These are phyloP conservation scores for Daphoenositta chrysoptera DNA, from an alignment of 2,113 vertebrate species.

Conservation along the genomic window DNA sequence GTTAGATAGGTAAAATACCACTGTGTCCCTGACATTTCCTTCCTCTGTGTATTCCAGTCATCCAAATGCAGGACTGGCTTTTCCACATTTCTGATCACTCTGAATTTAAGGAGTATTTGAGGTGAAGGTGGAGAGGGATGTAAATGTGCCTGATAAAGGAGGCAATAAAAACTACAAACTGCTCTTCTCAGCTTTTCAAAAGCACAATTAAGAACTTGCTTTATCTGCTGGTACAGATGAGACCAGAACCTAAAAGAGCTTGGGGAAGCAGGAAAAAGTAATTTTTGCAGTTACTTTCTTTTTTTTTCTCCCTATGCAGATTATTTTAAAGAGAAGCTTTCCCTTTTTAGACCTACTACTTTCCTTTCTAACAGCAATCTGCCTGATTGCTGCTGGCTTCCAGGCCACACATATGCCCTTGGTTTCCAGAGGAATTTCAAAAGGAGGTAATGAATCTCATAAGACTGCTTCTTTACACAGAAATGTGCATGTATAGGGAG, in stretches of 20 bases:
- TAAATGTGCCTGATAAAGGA: background rate
- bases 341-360: background rate
- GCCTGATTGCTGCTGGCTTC: background rate
- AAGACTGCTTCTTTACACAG: background rate
- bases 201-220: background rate
- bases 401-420: background rate
- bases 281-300: background rate
- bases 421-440: background rate
- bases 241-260: background rate
- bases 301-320: background rate
- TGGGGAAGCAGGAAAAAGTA: background rate
- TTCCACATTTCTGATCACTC: background rate
- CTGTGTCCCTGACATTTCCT: background rate
- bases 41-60: background rate
- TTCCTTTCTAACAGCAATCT: background rate
- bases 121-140: background rate
- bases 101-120: background rate
- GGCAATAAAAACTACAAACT: background rate
- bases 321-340: background rate
- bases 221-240: background rate
- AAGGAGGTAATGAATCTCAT: background rate
- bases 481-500: rapidly evolving
- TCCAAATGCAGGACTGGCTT: background rate
- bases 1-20: background rate
- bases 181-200: conserved; percentile 10